A percentile compares a stretch with the other conserved stretches of the same genome.
Conservation (phyloP, 2,113 vertebrate species). For the Crocuta crocuta region DNA sequence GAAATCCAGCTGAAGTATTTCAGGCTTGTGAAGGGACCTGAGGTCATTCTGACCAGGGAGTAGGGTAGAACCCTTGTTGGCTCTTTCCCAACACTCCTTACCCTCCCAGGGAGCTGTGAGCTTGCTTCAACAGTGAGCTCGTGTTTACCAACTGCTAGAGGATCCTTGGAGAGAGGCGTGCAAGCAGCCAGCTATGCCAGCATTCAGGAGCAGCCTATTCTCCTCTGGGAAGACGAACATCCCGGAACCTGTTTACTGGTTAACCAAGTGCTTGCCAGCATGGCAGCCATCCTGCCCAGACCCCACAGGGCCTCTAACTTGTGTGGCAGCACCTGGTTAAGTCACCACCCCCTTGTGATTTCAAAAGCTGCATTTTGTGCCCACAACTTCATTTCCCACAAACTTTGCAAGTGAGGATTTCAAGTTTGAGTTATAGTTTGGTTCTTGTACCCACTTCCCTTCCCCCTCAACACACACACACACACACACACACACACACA, state of each 20-base stretch:
- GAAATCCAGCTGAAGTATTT: neutral
- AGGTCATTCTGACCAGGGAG: neutral
- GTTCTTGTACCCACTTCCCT: neutral
- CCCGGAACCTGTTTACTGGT: neutral
- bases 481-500: neutral
- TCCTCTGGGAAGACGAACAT: neutral
- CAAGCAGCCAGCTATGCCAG: neutral
- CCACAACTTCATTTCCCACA: neutral
- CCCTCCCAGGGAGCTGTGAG: neutral
- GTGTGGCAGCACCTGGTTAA: neutral
- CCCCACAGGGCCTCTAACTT: neutral
- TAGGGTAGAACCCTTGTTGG: neutral
- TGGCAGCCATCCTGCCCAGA: neutral
- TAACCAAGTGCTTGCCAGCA: neutral
- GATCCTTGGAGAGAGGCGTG: neutral
- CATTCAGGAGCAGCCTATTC: neutral
- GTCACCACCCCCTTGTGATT: accelerated
- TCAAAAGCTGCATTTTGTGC: neutral
- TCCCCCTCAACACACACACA: neutral
- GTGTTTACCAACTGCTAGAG: neutral
- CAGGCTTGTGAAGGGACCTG: neutral
- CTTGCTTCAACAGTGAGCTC: neutral
- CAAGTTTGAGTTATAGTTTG: neutral
- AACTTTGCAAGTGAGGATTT: neutral
- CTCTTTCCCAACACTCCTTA: neutral